Evolutionary conservation across 2,113 vertebrate species (phyloP).

Genomic region (Oncorhynchus keta): DNA sequence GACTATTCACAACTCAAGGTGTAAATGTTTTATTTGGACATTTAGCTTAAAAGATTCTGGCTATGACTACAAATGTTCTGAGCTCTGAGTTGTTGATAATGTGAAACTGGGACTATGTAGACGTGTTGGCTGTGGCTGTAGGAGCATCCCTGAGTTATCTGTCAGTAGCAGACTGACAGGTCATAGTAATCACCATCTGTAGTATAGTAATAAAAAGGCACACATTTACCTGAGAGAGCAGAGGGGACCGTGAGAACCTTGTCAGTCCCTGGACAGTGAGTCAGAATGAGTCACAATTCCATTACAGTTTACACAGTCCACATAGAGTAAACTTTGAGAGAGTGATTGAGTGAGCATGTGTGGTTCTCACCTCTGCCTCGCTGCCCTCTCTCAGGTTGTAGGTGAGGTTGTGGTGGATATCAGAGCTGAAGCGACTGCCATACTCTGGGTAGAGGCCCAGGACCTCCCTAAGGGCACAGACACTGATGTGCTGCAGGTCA

Average conservation of each 20-base stretch:
- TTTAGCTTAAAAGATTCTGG: too few species aligned
- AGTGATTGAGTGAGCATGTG: slow-evolving; percentile 5
- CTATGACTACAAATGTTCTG: too few species aligned
- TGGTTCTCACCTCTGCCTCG: slow-evolving; percentile 76
- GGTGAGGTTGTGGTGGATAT: slow-evolving; percentile 91
- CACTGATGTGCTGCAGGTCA: slow-evolving; percentile 88
- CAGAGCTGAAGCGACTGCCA: slow-evolving; percentile 80
- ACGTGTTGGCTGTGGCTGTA: too few species aligned
- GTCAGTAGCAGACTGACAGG: not conserved
- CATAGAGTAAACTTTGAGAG: not conserved
- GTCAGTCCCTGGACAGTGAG: slow-evolving; percentile 73
- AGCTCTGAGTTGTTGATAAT: too few species aligned
- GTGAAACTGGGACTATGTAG: too few species aligned
- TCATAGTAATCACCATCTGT: not conserved
- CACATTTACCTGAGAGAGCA: slow-evolving; percentile 74
- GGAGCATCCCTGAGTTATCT: not conserved
- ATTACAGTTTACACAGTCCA: not conserved
- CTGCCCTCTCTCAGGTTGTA: slow-evolving; percentile 92
- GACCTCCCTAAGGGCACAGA: slow-evolving; percentile 87
- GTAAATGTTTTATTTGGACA: too few species aligned
- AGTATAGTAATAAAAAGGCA: not conserved
- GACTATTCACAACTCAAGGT: too few species aligned
- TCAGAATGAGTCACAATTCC: slow-evolving; percentile 6
- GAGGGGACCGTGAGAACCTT: slow-evolving; percentile 79
- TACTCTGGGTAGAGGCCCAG: slow-evolving; percentile 92